Conservation (phyloP, 2,888 invertebrate genomes). For the Chrysolina americana region DNA sequence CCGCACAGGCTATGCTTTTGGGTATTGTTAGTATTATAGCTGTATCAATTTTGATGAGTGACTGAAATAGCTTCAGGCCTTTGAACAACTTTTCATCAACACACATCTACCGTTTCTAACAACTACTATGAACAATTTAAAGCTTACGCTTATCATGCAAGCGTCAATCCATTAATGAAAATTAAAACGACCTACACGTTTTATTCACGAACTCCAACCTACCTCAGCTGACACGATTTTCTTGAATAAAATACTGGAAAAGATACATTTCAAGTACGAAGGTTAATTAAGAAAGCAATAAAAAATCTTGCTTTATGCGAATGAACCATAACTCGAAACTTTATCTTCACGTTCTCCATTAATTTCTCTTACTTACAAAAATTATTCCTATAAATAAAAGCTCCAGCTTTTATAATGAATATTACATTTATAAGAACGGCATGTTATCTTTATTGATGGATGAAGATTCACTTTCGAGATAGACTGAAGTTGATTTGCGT, state of each 20-base stretch:
- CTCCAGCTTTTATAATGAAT: conserved; percentile 32
- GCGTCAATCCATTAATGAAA: background rate
- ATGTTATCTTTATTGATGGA: conserved; percentile 26
- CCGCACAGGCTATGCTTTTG: too few species aligned
- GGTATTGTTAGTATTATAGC: too few species aligned
- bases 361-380: conserved; percentile 52
- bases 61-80: too few species aligned
- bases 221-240: conserved; percentile 19
- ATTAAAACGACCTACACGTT: background rate
- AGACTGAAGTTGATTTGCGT: background rate
- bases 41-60: too few species aligned
- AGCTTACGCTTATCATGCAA: too few species aligned
- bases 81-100: too few species aligned
- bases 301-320: conserved; percentile 58
- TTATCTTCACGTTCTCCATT: conserved; percentile 56
- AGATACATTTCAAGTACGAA: conserved; percentile 52
- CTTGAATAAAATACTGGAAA: conserved; percentile 33
- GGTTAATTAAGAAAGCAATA: conserved; percentile 56
- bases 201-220: conserved; percentile 12
- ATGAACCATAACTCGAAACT: conserved; percentile 55
- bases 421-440: conserved; percentile 19
- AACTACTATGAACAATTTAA: too few species aligned
- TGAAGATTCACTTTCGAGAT: conserved; percentile 14
- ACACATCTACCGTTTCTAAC: too few species aligned
- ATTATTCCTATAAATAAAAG: conserved; percentile 48